These are phyloP conservation scores for Apis cerana DNA, from an alignment of 1,140 invertebrate species.

Conservation along the genomic window DNA sequence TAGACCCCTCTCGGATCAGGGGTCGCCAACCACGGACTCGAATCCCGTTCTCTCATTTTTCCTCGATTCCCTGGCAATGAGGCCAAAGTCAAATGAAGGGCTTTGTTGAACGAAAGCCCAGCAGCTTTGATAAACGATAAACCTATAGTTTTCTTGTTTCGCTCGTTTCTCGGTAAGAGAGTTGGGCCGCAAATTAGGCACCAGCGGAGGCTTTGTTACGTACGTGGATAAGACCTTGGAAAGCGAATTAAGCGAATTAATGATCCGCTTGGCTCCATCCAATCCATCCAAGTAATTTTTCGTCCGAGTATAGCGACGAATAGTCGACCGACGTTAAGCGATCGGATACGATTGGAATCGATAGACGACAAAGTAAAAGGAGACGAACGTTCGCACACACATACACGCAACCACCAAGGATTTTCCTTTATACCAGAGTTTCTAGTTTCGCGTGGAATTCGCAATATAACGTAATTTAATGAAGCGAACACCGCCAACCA, in stretches of 20 bases:
- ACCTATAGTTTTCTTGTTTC: too few species aligned
- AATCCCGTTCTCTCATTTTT: too few species aligned
- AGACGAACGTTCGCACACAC: background rate
- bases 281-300: conserved; percentile 39
- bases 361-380: background rate
- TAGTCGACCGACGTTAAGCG: background rate
- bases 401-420: background rate
- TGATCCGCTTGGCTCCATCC: conserved; percentile 28
- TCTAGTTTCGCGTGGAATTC: background rate
- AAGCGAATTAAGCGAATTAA: conserved; percentile 46
- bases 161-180: too few species aligned
- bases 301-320: background rate
- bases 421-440: background rate
- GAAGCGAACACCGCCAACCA: background rate
- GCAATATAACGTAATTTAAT: conserved; percentile 9
- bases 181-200: conserved; percentile 38
- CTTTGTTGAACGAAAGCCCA: too few species aligned
- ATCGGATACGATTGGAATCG: conserved; percentile 39
- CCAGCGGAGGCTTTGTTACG: conserved; percentile 37
- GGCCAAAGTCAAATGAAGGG: too few species aligned
- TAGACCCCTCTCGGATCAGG: too few species aligned
- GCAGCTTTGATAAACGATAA: background rate
- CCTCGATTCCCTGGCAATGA: too few species aligned
- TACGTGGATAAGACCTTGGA: background rate
- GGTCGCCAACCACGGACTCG: too few species aligned